phyloP scores from a whole-genome alignment of 2,113 vertebrate genomes.

The Ophiodon elongatus region DNA sequence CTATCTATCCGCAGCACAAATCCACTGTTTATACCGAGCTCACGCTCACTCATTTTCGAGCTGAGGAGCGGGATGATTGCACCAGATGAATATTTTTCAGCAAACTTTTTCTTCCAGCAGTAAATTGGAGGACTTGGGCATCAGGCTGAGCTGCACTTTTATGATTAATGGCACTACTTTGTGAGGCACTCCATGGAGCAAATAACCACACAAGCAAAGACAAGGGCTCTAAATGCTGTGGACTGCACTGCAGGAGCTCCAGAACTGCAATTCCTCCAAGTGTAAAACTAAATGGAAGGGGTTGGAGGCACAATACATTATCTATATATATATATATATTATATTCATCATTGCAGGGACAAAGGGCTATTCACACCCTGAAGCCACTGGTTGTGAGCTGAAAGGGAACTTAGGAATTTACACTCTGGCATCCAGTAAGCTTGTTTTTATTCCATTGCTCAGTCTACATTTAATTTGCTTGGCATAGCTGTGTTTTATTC shows the following conservation, averaged over 20 bases:
- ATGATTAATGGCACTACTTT: constrained; percentile 63
- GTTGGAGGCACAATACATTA: not conserved
- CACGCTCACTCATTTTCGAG: not conserved
- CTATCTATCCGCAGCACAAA: not conserved
- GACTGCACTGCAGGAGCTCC: constrained; percentile 4
- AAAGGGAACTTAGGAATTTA: constrained; percentile 27
- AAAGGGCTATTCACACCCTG: constrained; percentile 3
- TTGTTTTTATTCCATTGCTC: constrained; percentile 41
- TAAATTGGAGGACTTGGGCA: constrained; percentile 28
- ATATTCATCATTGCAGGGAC: not conserved
- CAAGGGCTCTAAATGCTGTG: constrained; percentile 15
- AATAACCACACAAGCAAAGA: constrained; percentile 29
- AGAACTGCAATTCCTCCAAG: not conserved
- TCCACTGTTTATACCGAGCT: not conserved
- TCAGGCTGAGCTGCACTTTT: constrained; percentile 38
- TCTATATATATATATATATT: not conserved
- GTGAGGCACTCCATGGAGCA: constrained; percentile 34
- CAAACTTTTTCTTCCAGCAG: constrained; percentile 30
- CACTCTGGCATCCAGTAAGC: constrained; percentile 10
- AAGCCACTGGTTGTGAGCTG: constrained; percentile 7
- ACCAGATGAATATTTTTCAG: constrained; percentile 29
- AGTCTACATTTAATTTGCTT: constrained; percentile 45
- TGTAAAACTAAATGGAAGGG: not conserved
- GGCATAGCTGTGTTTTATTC: constrained; percentile 46
- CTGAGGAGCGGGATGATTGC: not conserved